phyloP scores from a whole-genome alignment of 2,888 invertebrate genomes.

The Ophion obscuratus region DNA sequence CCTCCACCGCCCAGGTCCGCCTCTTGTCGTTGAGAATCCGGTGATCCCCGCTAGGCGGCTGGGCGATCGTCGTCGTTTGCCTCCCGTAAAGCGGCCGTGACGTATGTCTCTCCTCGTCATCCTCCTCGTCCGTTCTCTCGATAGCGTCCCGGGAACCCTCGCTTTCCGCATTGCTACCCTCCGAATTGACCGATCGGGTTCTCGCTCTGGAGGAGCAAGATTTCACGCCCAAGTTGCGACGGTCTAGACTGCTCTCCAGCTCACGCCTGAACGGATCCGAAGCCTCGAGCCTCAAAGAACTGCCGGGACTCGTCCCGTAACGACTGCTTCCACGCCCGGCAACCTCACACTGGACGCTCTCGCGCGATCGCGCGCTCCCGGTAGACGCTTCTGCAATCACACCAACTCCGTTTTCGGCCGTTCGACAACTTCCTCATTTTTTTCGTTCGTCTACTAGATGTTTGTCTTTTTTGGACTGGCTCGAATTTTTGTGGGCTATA shows the following conservation, averaged over 20 bases:
- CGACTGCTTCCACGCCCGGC: constrained; percentile 5
- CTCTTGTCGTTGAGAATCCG: constrained; percentile 77
- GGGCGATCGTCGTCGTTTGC: constrained; percentile 57
- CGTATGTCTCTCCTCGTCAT: constrained; percentile 60
- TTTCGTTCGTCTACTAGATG: background rate
- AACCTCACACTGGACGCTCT: constrained; percentile 53
- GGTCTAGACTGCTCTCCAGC: constrained; percentile 71
- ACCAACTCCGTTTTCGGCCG: background rate
- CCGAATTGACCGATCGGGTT: constrained; percentile 66
- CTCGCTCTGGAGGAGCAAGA: constrained; percentile 39
- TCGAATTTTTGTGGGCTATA: background rate
- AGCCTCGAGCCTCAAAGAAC: constrained; percentile 44
- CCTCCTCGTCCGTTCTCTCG: constrained; percentile 48
- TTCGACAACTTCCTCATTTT: too few species aligned
- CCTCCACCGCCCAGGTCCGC: constrained; percentile 81
- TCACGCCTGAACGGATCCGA: constrained; percentile 76
- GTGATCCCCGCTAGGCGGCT: constrained; percentile 48
- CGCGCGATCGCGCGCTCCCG: constrained; percentile 50
- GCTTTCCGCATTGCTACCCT: constrained; percentile 67
- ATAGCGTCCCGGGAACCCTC: constrained; percentile 51
- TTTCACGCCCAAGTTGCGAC: constrained; percentile 57
- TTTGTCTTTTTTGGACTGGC: background rate
- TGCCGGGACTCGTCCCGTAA: constrained; percentile 72
- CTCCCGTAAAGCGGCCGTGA: constrained; percentile 64
- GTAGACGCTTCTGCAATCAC: constrained; percentile 48